Evolutionary conservation across 2,113 vertebrate species (phyloP).

Genomic region (Odocoileus virginianus): DNA sequence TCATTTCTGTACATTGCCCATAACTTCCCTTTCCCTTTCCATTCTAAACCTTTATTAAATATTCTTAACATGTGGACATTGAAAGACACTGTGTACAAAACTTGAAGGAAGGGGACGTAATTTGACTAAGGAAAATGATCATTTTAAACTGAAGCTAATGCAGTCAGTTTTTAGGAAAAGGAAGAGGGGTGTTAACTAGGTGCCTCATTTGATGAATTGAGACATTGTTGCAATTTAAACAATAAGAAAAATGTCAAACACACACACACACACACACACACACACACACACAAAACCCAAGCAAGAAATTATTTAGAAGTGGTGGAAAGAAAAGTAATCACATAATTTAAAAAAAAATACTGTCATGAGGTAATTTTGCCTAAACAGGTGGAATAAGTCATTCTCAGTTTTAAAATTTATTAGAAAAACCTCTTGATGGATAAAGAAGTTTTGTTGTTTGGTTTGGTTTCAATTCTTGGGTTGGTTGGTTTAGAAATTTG

Average conservation of each 20-base stretch:
- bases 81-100: not conserved
- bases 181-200: not conserved
- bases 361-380: not conserved
- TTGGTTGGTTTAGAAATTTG: not conserved
- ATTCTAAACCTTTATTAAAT: not conserved
- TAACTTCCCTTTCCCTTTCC: not conserved
- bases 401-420: not conserved
- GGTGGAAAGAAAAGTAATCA: not conserved
- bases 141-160: not conserved
- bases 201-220: not conserved
- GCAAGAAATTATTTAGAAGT: not conserved
- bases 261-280: no score
- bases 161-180: not conserved
- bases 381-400: not conserved
- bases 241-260: not conserved
- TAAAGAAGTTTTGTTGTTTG: not conserved
- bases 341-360: not conserved
- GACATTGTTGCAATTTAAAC: not conserved
- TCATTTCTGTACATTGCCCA: not conserved
- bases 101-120: not conserved
- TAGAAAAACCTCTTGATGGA: not conserved
- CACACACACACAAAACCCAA: not conserved
- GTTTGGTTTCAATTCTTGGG: not conserved
- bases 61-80: not conserved
- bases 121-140: not conserved